Evolutionary conservation across 1,140 invertebrate species (phyloP).

Genomic region (Sipha flava): DNA sequence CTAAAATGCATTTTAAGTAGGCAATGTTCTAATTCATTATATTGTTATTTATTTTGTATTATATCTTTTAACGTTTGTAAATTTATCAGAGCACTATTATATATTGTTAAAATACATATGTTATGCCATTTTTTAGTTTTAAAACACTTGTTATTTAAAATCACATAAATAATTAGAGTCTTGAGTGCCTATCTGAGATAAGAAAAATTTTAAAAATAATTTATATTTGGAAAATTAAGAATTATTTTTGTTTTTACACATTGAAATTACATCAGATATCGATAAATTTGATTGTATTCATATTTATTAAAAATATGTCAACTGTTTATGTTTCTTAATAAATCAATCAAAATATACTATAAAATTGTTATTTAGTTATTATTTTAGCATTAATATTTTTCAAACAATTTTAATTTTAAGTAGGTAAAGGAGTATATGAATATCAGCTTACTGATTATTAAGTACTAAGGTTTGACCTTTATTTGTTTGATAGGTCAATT

Average conservation of each 20-base stretch:
- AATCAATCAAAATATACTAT: too few relatives aligned
- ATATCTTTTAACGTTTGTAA: background rate
- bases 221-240: background rate
- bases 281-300: background rate
- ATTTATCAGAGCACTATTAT: background rate
- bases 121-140: background rate
- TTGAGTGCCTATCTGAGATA: background rate
- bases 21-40: background rate
- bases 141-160: background rate
- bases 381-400: too few relatives aligned
- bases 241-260: background rate
- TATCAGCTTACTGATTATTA: too few relatives aligned
- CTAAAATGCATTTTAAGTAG: background rate
- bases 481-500: too few relatives aligned
- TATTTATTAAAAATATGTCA: background rate
- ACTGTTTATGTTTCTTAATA: too few relatives aligned
- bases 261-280: background rate
- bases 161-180: background rate
- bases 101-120: background rate
- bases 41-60: constrained; percentile 12
- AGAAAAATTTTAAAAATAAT: background rate
- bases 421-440: too few relatives aligned
- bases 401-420: too few relatives aligned
- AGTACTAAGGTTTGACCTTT: too few relatives aligned
- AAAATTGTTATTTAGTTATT: too few relatives aligned